Evolutionary conservation across 1,140 invertebrate genomes (phyloP).

Genomic region (Littorina saxatilis): DNA sequence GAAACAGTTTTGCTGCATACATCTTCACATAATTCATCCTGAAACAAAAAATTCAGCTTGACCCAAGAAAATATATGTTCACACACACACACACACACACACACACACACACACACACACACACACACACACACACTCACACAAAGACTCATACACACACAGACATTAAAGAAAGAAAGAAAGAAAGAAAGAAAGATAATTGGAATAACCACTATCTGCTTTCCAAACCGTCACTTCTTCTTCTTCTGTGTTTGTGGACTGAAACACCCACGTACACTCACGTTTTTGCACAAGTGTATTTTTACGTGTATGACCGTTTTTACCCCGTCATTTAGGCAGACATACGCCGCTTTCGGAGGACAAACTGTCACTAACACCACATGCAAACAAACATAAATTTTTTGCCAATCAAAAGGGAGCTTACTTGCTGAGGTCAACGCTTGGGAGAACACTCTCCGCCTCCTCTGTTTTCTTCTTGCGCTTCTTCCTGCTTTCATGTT

Average conservation of each 20-base stretch:
- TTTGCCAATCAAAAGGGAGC: slow-evolving; percentile 38
- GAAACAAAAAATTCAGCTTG: too few species aligned
- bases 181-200: background rate
- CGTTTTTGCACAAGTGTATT: too few species aligned
- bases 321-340: too few species aligned
- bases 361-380: background rate
- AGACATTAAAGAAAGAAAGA: background rate
- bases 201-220: background rate
- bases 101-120: background rate
- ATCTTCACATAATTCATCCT: too few species aligned
- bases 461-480: slow-evolving; percentile 46
- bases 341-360: too few species aligned
- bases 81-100: background rate
- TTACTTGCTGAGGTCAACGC: slow-evolving; percentile 81
- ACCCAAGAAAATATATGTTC: background rate
- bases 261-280: too few species aligned
- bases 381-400: background rate
- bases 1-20: too few species aligned
- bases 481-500: slow-evolving; percentile 44
- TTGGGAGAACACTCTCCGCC: slow-evolving; percentile 73
- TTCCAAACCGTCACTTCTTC: background rate
- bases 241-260: too few species aligned
- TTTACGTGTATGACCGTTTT: too few species aligned
- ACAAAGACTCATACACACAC: background rate
- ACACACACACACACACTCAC: background rate